Evolutionary conservation across 2,113 vertebrate species (phyloP), one percentile per base, ranked within the genome.

Genomic region (Rhombomys opimus): DNA sequence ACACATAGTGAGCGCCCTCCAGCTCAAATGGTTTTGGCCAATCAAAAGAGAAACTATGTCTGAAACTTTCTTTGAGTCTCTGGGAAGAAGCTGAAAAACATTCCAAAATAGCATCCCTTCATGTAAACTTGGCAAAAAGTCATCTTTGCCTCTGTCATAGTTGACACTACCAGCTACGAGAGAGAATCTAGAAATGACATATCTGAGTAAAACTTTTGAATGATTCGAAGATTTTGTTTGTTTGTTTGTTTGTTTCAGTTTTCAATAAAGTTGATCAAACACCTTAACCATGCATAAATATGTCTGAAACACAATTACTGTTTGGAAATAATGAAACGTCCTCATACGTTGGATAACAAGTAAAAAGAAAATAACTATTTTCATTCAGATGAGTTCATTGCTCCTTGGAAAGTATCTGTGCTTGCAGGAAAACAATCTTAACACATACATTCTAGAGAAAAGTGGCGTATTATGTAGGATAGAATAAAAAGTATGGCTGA

Each of bases 231-330:
- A 78, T 35, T 18, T 22, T 72, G 46, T 3, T 59, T n/a, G 30
- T 59, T 59, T n/a, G 30, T 59, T 1, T 46, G 82, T 8, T 54
- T 50, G 38, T 20, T 12, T 89, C 8, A 35, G 1, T 11, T 95
- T 93, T 87, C 25, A 94, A 70, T 10, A 72, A 89, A 61, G 18
- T 76, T 82, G 35, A 52, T 68, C 14, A 85, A 61, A 68, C 54
- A 23, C 2, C 8, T 82, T 82, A 84, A 77, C 59, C 20, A 35
- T 61, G 14, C 20, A 35, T 2, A 92, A 86, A 90, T 70, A 38
- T 61, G 1, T 75, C 59, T 87, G 77, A 87, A 89, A 90, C 96
- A 12, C 57, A 54, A 90, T 54, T 90, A 41, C 4, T 32, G 0
- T 65, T 89, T 70, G 8, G 59, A 65, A 91, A 46, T 17, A 57